Base-by-base conservation (phyloP, 1,140 invertebrate genomes). In the Cyphomyrmex costatus region DNA sequence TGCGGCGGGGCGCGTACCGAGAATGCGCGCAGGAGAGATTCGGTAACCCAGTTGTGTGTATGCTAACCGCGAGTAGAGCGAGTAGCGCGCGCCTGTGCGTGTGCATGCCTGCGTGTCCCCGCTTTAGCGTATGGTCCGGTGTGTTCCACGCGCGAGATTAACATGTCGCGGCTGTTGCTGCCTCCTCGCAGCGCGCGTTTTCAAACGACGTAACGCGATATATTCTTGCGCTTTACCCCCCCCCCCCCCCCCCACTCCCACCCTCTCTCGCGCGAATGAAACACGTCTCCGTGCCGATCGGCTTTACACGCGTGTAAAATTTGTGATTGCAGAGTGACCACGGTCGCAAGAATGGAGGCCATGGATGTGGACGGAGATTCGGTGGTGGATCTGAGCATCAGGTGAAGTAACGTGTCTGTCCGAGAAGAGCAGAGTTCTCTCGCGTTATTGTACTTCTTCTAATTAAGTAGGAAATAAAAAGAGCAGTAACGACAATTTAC, bases 301-400 rank as follows among this genome's bases (percentile, higher is more conserved):
- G 78, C 85, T 74, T 61, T 42, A 42, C 30, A 83, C 42, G 65
- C 63, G 51, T 49, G 63, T 42, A 21, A n/a, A n/a, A n/a, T 27
- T 68, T 60, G 60, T 87, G 21, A 87, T 91, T 84, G 6, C 80
- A 89, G 89, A 87, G 24, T 85, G 66, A 68, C 74, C 61, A 77
- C 73, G 49, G 63, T 66, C 49, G 73, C 77, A 90, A 94, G 87
- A 90, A 97, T 97, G 96, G 96, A 96, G 94, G 96, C 96, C 86
- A 96, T 96, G 96, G 96, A 96, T 86, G 92, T 95, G 58, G 96
- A 96, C 91, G 96, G 97, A 87, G 96, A 97, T 93, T 96, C 96
- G 24, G 97, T 97, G 56, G 97, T 97, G 63, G 97, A 98, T 95
- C 95, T 98, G 73, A 97, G 97, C 94, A 96, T 97, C 88, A 97